Percentiles rank a stretch among this genome's conserved stretches.
Evolutionary conservation across 2,797 vertebrate species (phyloP).

Genomic region (Sebastes vulpes): DNA sequence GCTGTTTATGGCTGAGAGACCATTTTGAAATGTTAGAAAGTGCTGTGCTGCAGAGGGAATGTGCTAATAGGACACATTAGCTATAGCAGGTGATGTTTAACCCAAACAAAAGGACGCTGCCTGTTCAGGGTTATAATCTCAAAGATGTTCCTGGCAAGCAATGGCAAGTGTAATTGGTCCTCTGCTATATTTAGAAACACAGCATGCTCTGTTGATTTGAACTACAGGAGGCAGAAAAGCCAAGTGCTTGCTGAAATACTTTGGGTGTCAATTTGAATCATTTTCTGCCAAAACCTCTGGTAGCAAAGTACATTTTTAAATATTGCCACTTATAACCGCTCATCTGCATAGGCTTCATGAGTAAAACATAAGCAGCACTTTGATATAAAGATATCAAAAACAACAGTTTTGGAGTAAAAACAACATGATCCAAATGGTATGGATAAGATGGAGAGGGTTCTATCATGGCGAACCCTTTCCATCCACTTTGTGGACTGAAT

Average conservation of each 20-base stretch:
- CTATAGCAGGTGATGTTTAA: constrained; percentile 1
- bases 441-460: neutral
- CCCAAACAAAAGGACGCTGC: constrained; percentile 19
- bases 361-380: neutral
- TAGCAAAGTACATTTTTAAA: neutral
- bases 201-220: neutral
- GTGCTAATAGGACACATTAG: constrained; percentile 3
- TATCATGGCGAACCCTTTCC: neutral
- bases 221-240: neutral
- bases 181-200: neutral
- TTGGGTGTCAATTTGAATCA: neutral
- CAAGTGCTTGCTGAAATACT: neutral
- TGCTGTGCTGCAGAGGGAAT: neutral
- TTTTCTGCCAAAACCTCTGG: neutral
- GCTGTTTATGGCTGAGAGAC: neutral
- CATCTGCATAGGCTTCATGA: neutral
- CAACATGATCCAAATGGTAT: neutral
- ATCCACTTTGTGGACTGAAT: neutral
- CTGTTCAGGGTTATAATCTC: constrained; percentile 10
- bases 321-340: neutral
- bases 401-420: neutral
- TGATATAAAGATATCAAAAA: neutral
- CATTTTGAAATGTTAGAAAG: constrained; percentile 19
- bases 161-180: constrained; percentile 6
- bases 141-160: neutral